Evolutionary conservation across 2,797 vertebrate species (phyloP).

Genomic region (Hippocampus kuda): DNA sequence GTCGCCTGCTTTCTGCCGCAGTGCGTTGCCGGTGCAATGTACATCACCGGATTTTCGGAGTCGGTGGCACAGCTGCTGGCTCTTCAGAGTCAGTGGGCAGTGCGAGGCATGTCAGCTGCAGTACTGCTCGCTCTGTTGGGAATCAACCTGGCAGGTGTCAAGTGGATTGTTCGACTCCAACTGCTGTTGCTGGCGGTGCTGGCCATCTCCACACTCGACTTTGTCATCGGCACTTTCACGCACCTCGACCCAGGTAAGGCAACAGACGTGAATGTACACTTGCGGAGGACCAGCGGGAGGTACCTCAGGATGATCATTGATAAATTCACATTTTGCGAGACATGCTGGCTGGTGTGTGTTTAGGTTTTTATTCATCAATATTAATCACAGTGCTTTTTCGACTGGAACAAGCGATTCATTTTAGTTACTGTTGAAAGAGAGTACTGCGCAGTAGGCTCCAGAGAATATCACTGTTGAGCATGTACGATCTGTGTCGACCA

Average conservation of each 20-base stretch:
- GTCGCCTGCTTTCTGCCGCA: slow-evolving; percentile 34
- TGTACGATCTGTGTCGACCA: slow-evolving; percentile 30
- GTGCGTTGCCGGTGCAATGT: slow-evolving; percentile 98
- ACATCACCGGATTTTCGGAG: slow-evolving; percentile 93
- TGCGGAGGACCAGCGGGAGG: not conserved
- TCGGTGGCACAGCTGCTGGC: slow-evolving; percentile 81
- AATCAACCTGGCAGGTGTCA: slow-evolving; percentile 93
- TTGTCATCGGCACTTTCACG: slow-evolving; percentile 88
- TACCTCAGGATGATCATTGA: not conserved
- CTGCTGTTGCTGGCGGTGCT: slow-evolving; percentile 84
- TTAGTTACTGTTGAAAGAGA: not conserved
- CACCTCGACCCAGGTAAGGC: slow-evolving; percentile 86
- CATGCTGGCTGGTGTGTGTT: too few relatives aligned
- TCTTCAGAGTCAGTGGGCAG: slow-evolving; percentile 79
- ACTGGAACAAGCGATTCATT: not conserved
- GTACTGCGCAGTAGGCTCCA: not conserved
- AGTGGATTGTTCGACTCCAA: slow-evolving; percentile 94
- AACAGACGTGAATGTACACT: not conserved
- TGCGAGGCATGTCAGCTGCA: slow-evolving; percentile 75
- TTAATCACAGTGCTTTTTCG: not conserved
- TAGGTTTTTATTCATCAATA: not conserved
- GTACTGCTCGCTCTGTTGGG: slow-evolving; percentile 85
- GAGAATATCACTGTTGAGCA: not conserved
- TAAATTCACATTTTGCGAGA: too few relatives aligned
- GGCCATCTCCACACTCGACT: slow-evolving; percentile 87